Percentiles rank a stretch among this genome's conserved stretches.
Conservation (phyloP, 2,113 vertebrate species). For the mouse (Mus musculus) region DNA sequence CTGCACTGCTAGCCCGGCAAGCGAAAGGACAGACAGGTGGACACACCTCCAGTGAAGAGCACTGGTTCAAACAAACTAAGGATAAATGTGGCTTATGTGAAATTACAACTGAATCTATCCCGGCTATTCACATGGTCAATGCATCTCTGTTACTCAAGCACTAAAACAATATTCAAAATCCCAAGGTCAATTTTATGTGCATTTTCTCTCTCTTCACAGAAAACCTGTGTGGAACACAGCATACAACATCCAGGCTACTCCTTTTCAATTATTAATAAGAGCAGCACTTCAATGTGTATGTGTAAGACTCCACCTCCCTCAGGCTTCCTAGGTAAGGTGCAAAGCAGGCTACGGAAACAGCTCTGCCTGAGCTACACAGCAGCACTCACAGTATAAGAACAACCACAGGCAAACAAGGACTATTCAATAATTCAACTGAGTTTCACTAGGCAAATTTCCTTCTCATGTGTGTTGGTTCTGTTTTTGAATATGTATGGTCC, state of each 20-base stretch:
- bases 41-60: conserved; percentile 16
- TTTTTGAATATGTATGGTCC: too few relatives aligned
- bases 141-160: background rate
- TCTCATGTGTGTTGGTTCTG: background rate
- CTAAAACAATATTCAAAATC: conserved; percentile 17
- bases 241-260: background rate
- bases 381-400: background rate
- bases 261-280: background rate
- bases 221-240: background rate
- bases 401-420: background rate
- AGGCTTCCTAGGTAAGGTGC: background rate
- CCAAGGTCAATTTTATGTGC: background rate
- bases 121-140: background rate
- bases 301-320: background rate
- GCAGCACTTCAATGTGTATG: background rate
- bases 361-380: background rate
- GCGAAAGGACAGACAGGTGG: background rate
- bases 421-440: conserved; percentile 50
- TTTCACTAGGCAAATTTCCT: conserved; percentile 44
- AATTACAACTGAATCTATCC: background rate
- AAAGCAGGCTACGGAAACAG: background rate
- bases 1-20: background rate
- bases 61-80: conserved; percentile 9
- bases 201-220: background rate
- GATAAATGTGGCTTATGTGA: conserved; percentile 22